A percentile compares a stretch with the other conserved stretches of the same genome.
Conservation (phyloP, 2,888 invertebrate species). For the Trissonchulus latispiculum region DNA sequence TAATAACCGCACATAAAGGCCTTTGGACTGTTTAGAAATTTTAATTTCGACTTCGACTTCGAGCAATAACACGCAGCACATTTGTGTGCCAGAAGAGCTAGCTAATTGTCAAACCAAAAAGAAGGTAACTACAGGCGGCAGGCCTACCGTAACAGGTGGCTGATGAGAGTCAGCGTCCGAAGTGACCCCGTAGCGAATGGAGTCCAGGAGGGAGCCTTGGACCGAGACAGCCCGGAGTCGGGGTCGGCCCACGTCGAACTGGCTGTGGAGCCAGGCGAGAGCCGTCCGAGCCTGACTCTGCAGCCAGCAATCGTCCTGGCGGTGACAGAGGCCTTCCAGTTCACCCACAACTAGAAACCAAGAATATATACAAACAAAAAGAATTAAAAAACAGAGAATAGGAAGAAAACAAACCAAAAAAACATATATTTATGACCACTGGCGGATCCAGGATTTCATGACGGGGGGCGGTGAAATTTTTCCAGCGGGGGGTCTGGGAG, state of each 20-base stretch:
- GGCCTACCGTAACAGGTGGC: not conserved
- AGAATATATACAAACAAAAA: conserved; percentile 20
- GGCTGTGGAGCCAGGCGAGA: not conserved
- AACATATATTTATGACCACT: too few relatives aligned
- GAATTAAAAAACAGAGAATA: not conserved
- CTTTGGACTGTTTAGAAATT: too few relatives aligned
- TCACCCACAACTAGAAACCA: conserved; percentile 22
- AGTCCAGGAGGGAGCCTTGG: not conserved
- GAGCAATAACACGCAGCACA: too few relatives aligned
- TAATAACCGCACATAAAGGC: too few relatives aligned
- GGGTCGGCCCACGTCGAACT: not conserved
- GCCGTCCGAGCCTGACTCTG: not conserved
- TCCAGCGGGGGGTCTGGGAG: too few relatives aligned
- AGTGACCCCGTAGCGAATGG: not conserved
- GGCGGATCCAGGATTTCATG: too few relatives aligned
- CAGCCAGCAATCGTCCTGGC: conserved; percentile 21
- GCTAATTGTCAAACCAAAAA: too few relatives aligned
- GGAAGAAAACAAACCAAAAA: conserved; percentile 40
- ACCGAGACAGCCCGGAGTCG: not conserved
- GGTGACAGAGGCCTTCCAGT: conserved; percentile 19
- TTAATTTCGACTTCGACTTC: too few relatives aligned
- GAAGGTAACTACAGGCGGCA: too few relatives aligned
- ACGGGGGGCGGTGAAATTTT: too few relatives aligned
- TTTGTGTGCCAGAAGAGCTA: too few relatives aligned
- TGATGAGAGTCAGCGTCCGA: not conserved